Conservation (phyloP, 2,113 vertebrate species). For the Alectura lathami region DNA sequence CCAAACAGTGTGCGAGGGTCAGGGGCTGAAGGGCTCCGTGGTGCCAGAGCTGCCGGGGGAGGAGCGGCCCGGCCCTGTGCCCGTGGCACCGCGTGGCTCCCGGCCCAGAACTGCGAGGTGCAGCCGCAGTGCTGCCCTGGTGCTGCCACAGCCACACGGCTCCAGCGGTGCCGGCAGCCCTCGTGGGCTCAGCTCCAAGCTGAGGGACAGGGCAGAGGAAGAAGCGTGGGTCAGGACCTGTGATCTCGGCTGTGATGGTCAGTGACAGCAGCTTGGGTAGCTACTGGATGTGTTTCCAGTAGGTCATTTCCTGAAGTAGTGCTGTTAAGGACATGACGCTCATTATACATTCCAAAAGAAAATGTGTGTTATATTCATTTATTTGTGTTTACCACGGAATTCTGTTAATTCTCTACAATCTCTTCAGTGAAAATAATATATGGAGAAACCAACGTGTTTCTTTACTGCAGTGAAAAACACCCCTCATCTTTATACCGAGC, state of each 20-base stretch:
- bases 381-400: not conserved
- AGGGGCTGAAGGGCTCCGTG: no score
- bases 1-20: no score
- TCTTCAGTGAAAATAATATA: constrained; percentile 5
- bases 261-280: not conserved
- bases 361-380: not conserved
- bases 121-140: no score
- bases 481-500: not conserved
- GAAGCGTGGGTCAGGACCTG: not conserved
- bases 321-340: not conserved
- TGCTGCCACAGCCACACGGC: no score
- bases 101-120: no score
- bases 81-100: no score
- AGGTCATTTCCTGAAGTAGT: not conserved
- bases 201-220: rapidly evolving
- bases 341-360: not conserved
- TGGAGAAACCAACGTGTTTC: not conserved
- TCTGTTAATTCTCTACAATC: not conserved
- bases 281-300: not conserved
- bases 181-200: rapidly evolving
- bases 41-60: not conserved
- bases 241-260: not conserved
- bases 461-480: not conserved
- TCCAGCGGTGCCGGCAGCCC: no score
- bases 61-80: not conserved